Evolutionary conservation across 2,797 vertebrate genomes (phyloP), one percentile per base, ranked within the genome.

Genomic region (Mormyrops boulengeri): DNA sequence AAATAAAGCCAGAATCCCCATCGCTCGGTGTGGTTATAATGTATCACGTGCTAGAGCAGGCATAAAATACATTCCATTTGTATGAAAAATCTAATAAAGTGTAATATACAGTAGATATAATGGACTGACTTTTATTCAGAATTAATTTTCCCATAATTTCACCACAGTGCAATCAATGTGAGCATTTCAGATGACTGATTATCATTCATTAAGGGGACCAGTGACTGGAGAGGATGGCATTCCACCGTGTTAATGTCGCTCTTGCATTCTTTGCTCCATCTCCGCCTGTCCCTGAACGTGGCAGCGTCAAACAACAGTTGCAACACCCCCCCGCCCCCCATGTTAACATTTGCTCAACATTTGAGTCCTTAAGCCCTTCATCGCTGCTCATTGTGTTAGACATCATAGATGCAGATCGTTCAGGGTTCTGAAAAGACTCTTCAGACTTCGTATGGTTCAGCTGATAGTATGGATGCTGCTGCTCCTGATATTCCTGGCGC

Each of bases 331-430:
- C 47, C 19, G 22, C 11, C 90, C 93, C 94, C 94, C 94, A 93
- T 94, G 94, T 93, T 92, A 89, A 89, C 91, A 91, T 91, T 92
- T 89, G 91, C 92, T 89, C n/a, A n/a, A n/a, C n/a, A n/a, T n/a
- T n/a, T 30, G 44, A 8, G 47, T 11, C 62, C 3, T 30, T 1
- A 12, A 9, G 30, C 62, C 88, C 55, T 88, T 69, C 53, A 34
- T 88, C 41, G 47, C 85, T 30, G 82, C 85, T 88, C 88, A 89
- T 89, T 85, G 55, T 85, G 85, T 53, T 89, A 94, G 94, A 94
- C 95, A 96, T 95, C 95, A 96, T 95, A 95, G 94, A 92, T 91
- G 93, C 93, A 94, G 93, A 96, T 95, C 95, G 94, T 94, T 94
- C 88, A 91, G 93, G 94, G 93, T 93, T 94, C 94, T 95, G 94